These are phyloP conservation scores for Brachypteracias leptosomus DNA, from an alignment of 2,113 vertebrate genomes.

Conservation along the genomic window DNA sequence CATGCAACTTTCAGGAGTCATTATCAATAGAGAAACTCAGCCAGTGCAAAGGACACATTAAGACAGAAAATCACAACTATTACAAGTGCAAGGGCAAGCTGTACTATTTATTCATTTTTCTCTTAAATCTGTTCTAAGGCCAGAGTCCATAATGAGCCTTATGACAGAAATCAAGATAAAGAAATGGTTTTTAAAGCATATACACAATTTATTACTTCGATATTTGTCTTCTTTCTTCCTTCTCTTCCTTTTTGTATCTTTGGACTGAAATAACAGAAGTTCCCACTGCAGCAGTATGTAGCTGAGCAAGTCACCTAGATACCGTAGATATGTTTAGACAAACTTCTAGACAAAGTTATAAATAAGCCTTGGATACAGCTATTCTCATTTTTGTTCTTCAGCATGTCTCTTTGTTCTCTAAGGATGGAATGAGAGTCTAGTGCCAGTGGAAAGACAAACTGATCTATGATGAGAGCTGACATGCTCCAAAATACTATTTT, in stretches of 20 bases:
- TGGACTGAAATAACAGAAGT: slow-evolving; percentile 32
- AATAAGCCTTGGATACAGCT: slow-evolving; percentile 57
- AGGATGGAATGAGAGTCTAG: slow-evolving; percentile 52
- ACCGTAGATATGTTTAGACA: slow-evolving; percentile 59
- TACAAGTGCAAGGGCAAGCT: neutral
- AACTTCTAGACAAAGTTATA: slow-evolving; percentile 57
- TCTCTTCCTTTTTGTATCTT: slow-evolving; percentile 1
- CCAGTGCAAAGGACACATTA: neutral
- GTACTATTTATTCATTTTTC: neutral
- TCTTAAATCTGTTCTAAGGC: neutral
- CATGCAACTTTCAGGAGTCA: neutral
- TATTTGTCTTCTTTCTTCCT: neutral
- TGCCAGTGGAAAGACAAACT: slow-evolving; percentile 62
- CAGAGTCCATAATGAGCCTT: neutral
- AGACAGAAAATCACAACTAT: neutral
- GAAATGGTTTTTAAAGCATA: slow-evolving; percentile 17
- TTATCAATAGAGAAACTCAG: neutral
- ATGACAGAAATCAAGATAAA: slow-evolving; percentile 41
- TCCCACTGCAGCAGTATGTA: neutral
- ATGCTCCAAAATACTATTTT: slow-evolving; percentile 40
- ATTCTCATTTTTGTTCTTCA: slow-evolving; percentile 62
- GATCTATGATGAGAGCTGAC: slow-evolving; percentile 26
- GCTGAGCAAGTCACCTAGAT: slow-evolving; percentile 53
- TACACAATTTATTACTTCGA: neutral
- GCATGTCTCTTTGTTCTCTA: slow-evolving; percentile 51